Percentiles rank a stretch among this genome's conserved stretches.
Evolutionary conservation across 1,140 invertebrate species (phyloP).

Genomic region (Drosophila rufa): DNA sequence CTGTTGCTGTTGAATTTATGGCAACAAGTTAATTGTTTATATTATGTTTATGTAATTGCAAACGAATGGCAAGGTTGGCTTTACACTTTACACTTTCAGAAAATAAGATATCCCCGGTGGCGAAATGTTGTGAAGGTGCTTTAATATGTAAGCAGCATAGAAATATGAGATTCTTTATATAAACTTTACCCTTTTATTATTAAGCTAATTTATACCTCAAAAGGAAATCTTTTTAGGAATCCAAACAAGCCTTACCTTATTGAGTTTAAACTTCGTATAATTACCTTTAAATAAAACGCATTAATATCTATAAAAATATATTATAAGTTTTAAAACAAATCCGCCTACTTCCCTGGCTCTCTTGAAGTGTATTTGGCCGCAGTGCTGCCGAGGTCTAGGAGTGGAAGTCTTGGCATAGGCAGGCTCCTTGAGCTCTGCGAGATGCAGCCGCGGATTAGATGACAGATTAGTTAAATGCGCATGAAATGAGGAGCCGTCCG

Average conservation of each 20-base stretch:
- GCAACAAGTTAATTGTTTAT: conserved; percentile 69
- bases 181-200: no score
- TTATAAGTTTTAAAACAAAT: no score
- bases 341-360: background rate
- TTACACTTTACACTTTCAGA: conserved; percentile 9
- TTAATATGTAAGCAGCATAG: background rate
- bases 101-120: background rate
- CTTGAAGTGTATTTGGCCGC: background rate
- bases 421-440: conserved; percentile 45
- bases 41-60: conserved; percentile 59
- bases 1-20: conserved; percentile 47
- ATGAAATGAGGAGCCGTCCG: conserved; percentile 71
- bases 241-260: no score
- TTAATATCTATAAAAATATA: no score
- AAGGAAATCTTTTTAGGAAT: no score
- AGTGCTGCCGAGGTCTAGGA: background rate
- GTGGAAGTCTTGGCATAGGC: conserved; percentile 10
- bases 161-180: background rate
- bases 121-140: no score
- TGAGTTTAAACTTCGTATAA: no score
- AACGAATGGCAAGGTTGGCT: conserved; percentile 5
- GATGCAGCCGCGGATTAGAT: conserved; percentile 74
- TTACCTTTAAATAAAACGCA: no score
- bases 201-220: no score
- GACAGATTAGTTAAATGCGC: conserved; percentile 81